Evolutionary conservation across 2,113 vertebrate species (phyloP), one percentile per base, ranked within the genome.

Genomic region (Condylura cristata): DNA sequence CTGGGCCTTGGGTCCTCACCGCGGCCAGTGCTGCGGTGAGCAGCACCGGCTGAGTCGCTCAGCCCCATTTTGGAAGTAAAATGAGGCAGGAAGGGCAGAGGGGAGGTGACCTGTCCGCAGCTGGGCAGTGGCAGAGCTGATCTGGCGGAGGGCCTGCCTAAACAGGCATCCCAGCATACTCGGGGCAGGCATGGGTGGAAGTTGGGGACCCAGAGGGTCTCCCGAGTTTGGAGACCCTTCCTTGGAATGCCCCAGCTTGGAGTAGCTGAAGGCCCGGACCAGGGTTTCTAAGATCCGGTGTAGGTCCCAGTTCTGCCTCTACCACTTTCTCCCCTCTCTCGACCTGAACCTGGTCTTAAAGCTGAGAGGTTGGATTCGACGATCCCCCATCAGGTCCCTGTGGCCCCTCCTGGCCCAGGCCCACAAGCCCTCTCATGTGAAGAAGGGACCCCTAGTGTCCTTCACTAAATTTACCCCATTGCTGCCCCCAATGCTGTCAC

Each of bases 21-120:
- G 16, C 9, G 8, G 2, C 48, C 3, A 30, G 41, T 13, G 0
- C 2, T 20, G 26, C n/a, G n/a, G n/a, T n/a, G n/a, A n/a, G n/a
- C n/a, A n/a, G n/a, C n/a, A n/a, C n/a, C n/a, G n/a, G n/a, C n/a
- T n/a, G 34, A 3, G 28, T 56, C 53, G 68, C 78, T 34, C 34
- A 32, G 17, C 28, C 39, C 34, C 26, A 28, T 39, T 85, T 78
- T 18, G 48, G 48, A 83, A 68, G 46, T 32, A 17, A 56, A 58
- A n/a, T 11, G 56, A n/a, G 63, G 30, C 34, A 68, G 61, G 34
- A 53, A 46, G 83, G 37, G 90, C 41, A 41, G 44, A 28, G 5
- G 3, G 1, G 17, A 66, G 84, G 78, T 22, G 17, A 32, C 26
- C 24, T 4, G 37, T 18, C 8, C 56, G 4, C 1, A 1, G 37